A percentile compares a stretch with the other conserved stretches of the same genome.
Conservation (phyloP, 1,140 invertebrate species). For the Scaptomyza pallida region DNA sequence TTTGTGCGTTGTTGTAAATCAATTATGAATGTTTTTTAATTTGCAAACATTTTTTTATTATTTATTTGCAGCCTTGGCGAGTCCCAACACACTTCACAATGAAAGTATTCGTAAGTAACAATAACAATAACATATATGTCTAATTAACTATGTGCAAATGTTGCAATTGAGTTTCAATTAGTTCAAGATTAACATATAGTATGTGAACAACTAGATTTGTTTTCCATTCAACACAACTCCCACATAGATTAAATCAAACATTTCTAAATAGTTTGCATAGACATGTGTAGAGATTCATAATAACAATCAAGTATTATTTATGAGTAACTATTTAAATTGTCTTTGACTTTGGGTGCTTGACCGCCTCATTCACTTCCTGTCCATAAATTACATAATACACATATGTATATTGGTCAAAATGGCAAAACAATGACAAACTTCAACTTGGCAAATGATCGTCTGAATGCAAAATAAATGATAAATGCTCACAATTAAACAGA, state of each 20-base stretch:
- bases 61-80: constrained; percentile 74
- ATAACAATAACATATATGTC: constrained; percentile 25
- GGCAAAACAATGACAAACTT: constrained; percentile 56
- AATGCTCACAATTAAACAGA: constrained; percentile 50
- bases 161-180: constrained; percentile 10
- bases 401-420: constrained; percentile 23
- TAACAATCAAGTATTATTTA: background rate
- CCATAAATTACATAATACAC: constrained; percentile 33
- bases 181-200: background rate
- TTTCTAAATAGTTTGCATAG: constrained; percentile 6
- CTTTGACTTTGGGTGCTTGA: constrained; percentile 28
- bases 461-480: constrained; percentile 24
- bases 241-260: constrained; percentile 35
- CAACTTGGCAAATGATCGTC: constrained; percentile 64
- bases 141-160: constrained; percentile 42
- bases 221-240: constrained; percentile 27
- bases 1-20: background rate
- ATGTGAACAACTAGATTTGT: constrained; percentile 31
- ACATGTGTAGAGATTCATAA: no score
- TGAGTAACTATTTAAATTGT: background rate
- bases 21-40: constrained; percentile 16
- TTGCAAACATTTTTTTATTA: constrained; percentile 32
- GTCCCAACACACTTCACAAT: constrained; percentile 65
- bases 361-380: constrained; percentile 50
- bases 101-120: constrained; percentile 82